Evolutionary conservation across 2,113 vertebrate species (phyloP).

Genomic region (Zingel zingel): DNA sequence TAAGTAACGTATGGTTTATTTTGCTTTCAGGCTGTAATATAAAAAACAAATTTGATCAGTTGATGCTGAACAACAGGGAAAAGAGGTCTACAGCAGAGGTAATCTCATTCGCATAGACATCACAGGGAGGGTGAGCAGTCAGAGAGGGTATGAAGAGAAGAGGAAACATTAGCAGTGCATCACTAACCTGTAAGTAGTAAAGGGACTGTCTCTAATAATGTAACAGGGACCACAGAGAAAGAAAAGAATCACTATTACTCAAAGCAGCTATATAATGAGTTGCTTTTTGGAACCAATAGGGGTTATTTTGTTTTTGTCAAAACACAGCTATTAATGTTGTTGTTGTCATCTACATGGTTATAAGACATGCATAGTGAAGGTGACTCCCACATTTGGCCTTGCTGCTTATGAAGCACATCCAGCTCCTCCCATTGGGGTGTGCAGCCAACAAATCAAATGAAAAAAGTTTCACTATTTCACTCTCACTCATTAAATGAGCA

Average conservation of each 20-base stretch:
- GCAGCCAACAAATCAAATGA: slow-evolving; percentile 8
- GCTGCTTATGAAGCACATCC: not conserved
- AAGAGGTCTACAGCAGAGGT: slow-evolving; percentile 12
- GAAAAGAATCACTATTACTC: not conserved
- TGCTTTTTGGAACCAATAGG: not conserved
- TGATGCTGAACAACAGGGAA: slow-evolving; percentile 10
- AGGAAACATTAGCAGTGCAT: not conserved
- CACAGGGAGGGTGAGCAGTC: slow-evolving; percentile 12
- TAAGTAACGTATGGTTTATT: not conserved
- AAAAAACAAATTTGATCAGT: slow-evolving; percentile 17
- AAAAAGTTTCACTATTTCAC: not conserved
- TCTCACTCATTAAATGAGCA: not conserved
- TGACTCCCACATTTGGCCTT: not conserved
- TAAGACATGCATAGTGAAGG: not conserved
- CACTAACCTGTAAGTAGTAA: not conserved
- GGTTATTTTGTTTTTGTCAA: not conserved
- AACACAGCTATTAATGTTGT: not conserved
- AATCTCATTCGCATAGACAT: slow-evolving; percentile 1
- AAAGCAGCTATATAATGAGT: not conserved
- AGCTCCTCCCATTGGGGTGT: slow-evolving; percentile 5
- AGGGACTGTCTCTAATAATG: not conserved
- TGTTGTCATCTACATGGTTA: not conserved
- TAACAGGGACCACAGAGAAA: not conserved
- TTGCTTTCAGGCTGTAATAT: slow-evolving; percentile 3
- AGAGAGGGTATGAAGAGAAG: slow-evolving; percentile 1